Base-by-base conservation (phyloP, 2,113 vertebrate genomes). In the Neodon shergylaensis region DNA sequence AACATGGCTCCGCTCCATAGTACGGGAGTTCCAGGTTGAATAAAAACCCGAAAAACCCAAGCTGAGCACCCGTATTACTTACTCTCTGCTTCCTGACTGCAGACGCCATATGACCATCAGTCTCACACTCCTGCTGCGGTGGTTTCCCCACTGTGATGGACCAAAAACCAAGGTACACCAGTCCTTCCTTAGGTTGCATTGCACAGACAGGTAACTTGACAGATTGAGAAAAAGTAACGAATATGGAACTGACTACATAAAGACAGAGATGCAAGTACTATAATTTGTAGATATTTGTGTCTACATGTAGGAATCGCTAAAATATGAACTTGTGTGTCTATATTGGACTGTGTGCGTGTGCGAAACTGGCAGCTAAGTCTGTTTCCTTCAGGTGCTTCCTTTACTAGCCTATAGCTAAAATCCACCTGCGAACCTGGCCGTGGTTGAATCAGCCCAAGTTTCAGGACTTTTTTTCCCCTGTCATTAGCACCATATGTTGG, bases 381-480 rank as follows among this genome's bases (percentile, higher is more conserved):
- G 26, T n/a, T 94, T 77, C 52, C 28, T 93, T 81, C 21, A 54
- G 0, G 3, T 47, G 2, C 11, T 76, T 49, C 95, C n/a, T 24
- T 47, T 28, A 81, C 33, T 79, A 11, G 12, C 3, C 10, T 36
- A 1, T 36, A 52, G 0, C 8, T 17, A 47, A 85, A 85, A 4
- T 77, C 68, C 4, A 77, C 52, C 66, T 61, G 11, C 19, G 91
- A 92, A 82, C 7, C 39, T 86, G 44, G 61, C 33, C 16, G 47
- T 68, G 26, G 6, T 85, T 88, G 92, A 94, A 92, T 92, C 17
- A 78, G 44, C 19, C 31, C 31, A 91, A 1, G 58, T 95, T 88
- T 54, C 5, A 74, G 83, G 2, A 66, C 42, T 36, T 36, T 47
- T 63, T 42, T 26, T 4, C 39, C 36, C 44, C 74, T 52, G 11